A percentile compares a stretch with the other conserved stretches of the same genome.
phyloP scores from a whole-genome alignment of 2,797 vertebrate genomes.

The Pseudochirops corinnae region DNA sequence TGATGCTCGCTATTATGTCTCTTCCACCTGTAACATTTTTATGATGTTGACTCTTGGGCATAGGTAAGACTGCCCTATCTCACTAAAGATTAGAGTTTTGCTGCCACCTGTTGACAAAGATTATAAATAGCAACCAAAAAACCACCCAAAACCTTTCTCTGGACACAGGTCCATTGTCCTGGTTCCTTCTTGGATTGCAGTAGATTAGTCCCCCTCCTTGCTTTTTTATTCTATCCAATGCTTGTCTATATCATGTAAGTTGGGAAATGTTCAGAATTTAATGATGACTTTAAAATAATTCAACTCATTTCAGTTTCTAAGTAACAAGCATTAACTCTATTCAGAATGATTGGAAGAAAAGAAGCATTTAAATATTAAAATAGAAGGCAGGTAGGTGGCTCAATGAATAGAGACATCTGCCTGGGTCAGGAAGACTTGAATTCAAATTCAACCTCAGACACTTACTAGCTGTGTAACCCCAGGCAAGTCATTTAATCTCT shows the following conservation, averaged over 20 bases:
- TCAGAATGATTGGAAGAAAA: not conserved
- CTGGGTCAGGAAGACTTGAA: not conserved
- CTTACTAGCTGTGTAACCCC: not conserved
- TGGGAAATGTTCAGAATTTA: not conserved
- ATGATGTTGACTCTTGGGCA: not conserved
- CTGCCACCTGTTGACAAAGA: constrained; percentile 85
- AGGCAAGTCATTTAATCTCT: not conserved
- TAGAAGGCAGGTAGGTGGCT: not conserved
- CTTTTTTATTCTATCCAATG: not conserved
- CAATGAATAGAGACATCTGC: not conserved
- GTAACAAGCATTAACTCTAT: not conserved
- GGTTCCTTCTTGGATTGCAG: not conserved
- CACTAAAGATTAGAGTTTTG: constrained; percentile 76
- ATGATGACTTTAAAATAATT: not conserved
- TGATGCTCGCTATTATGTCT: not conserved
- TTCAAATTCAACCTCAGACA: not conserved
- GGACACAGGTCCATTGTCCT: not conserved
- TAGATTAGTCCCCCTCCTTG: not conserved
- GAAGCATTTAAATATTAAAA: not conserved
- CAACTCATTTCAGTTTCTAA: not conserved
- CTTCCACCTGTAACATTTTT: not conserved
- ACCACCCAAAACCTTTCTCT: not conserved
- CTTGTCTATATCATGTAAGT: not conserved
- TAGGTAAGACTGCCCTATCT: not conserved
- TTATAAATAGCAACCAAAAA: constrained; percentile 8